Conservation (phyloP, 2,888 invertebrate species). For the Muscina levida region DNA sequence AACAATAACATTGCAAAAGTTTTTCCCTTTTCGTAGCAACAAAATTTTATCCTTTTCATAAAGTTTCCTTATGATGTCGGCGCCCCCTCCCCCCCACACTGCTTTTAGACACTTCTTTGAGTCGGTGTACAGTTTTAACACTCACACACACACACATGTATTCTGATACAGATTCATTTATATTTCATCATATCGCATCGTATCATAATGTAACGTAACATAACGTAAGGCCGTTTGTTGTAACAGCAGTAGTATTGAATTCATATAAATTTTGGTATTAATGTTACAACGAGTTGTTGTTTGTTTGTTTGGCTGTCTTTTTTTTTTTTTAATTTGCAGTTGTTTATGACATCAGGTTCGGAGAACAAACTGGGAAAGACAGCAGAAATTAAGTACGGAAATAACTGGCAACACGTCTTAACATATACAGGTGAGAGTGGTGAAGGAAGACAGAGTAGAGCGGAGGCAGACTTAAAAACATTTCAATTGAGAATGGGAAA, state of each 20-base stretch:
- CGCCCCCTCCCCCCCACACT: neutral
- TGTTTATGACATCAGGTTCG: conserved; percentile 5
- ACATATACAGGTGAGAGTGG: too few species aligned
- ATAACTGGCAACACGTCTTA: too few species aligned
- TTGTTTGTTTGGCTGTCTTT: too few species aligned
- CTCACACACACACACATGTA: neutral
- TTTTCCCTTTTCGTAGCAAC: neutral
- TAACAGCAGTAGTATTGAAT: conserved; percentile 25
- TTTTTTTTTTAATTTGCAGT: neutral
- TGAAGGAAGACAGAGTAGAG: too few species aligned
- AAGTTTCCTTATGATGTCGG: neutral
- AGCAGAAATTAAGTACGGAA: neutral
- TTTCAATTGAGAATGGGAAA: too few species aligned
- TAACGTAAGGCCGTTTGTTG: neutral
- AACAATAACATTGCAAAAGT: neutral
- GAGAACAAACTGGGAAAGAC: neutral
- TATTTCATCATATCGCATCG: too few species aligned
- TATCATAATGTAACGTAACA: too few species aligned
- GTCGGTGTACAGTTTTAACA: neutral
- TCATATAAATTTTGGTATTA: conserved; percentile 9
- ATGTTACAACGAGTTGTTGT: neutral
- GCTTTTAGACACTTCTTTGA: neutral
- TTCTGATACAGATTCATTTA: neutral
- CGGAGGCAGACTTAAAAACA: too few species aligned
- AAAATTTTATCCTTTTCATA: conserved; percentile 3